A percentile compares a stretch with the other conserved stretches of the same genome.
phyloP scores from a whole-genome alignment of 1,140 invertebrate species.

The Drosophila asahinai region DNA sequence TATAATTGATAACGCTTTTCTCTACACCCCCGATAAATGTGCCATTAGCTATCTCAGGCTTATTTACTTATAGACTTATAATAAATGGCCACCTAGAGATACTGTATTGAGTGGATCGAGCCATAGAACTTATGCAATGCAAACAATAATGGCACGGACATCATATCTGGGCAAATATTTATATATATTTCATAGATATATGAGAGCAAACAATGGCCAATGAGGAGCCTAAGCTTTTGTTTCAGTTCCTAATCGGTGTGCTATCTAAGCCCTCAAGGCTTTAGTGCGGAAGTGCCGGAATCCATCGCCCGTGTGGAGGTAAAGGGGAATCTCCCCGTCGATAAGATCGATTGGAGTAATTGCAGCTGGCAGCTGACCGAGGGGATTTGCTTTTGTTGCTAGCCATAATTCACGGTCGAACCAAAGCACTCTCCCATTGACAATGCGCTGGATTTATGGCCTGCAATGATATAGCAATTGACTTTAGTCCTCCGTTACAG shows the following conservation, averaged over 20 bases:
- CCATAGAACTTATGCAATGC: constrained; percentile 43
- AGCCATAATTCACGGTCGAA: constrained; percentile 55
- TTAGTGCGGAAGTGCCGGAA: constrained; percentile 34
- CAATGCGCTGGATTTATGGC: constrained; percentile 33
- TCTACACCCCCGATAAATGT: constrained; percentile 45
- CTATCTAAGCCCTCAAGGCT: constrained; percentile 19
- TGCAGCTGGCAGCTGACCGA: constrained; percentile 42
- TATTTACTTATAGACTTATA: constrained; percentile 58
- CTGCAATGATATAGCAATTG: constrained; percentile 5
- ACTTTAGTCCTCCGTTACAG: neutral
- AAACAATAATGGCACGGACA: constrained; percentile 13
- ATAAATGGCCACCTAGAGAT: constrained; percentile 52
- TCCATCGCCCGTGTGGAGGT: constrained; percentile 1
- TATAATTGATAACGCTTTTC: constrained; percentile 47
- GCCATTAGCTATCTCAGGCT: constrained; percentile 60
- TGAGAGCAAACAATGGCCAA: constrained; percentile 24
- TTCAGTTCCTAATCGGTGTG: constrained; percentile 22
- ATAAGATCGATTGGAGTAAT: constrained; percentile 35
- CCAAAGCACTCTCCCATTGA: constrained; percentile 29
- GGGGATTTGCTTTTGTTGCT: constrained; percentile 36
- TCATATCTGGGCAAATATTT: constrained; percentile 51
- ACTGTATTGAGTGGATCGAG: constrained; percentile 51
- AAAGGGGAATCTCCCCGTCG: constrained; percentile 1
- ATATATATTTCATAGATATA: neutral
- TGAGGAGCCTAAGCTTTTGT: constrained; percentile 24